Evolutionary conservation across 1,140 invertebrate genomes (phyloP).

Genomic region (Trichonephila clavata): DNA sequence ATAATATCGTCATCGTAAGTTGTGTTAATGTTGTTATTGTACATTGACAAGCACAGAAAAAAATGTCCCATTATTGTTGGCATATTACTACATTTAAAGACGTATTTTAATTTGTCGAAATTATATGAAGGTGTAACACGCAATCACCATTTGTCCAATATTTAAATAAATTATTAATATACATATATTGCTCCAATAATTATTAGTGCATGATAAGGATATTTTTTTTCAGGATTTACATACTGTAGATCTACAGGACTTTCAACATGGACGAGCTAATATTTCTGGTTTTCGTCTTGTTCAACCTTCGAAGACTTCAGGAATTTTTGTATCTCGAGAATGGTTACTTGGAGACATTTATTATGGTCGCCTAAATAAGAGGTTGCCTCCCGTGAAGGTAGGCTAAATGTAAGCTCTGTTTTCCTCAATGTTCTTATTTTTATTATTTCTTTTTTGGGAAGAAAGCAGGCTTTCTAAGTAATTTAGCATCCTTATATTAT

Average conservation of each 20-base stretch:
- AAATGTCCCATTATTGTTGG: too few species aligned
- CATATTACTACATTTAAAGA: too few species aligned
- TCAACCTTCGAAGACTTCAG: constrained; percentile 59
- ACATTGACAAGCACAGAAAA: too few species aligned
- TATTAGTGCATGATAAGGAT: background rate
- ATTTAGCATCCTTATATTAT: background rate
- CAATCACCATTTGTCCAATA: too few species aligned
- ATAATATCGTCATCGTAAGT: too few species aligned
- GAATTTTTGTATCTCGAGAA: constrained; percentile 55
- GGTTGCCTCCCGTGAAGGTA: constrained; percentile 75
- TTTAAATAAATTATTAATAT: too few species aligned
- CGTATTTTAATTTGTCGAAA: too few species aligned
- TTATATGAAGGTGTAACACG: too few species aligned
- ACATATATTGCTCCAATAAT: background rate
- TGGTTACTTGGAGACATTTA: constrained; percentile 69
- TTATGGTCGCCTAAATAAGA: constrained; percentile 64
- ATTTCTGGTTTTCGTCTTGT: constrained; percentile 78
- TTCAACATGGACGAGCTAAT: constrained; percentile 77
- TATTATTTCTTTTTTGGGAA: background rate
- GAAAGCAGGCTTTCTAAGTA: background rate
- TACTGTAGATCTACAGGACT: constrained; percentile 89
- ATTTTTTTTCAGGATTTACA: constrained; percentile 86
- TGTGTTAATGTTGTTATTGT: too few species aligned
- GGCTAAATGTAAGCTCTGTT: constrained; percentile 76
- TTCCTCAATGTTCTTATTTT: constrained; percentile 63